Base-by-base conservation (phyloP, 1,140 invertebrate genomes). In the Campoletis sonorensis region DNA sequence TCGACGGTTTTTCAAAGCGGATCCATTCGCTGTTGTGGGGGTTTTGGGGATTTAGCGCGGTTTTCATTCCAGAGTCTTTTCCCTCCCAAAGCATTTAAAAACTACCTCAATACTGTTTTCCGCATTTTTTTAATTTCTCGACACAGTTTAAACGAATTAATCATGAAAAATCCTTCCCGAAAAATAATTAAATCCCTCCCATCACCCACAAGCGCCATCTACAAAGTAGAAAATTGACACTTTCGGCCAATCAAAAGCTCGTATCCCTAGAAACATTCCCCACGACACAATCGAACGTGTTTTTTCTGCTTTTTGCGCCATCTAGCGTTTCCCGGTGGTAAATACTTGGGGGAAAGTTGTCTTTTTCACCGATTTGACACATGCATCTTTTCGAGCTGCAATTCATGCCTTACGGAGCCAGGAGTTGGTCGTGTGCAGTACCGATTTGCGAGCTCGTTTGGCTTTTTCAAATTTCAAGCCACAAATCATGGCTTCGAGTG, bases 401-500 rank as follows among this genome's bases (percentile, higher is more conserved):
- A 49, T 88, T 86, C 83, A 84, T 88, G 87, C 83, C 83, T 87
- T 83, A 88, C 68, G 80, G 77, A 83, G 33, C 81, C 67, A 79
- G 83, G 86, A 83, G 73, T 88, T 85, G 86, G 79, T 86, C 85
- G 86, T 87, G 86, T 85, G 81, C 80, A 79, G 16, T 72, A 84
- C 79, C 51, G 80, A 84, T 84, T 79, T 81, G 71, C 79, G 71
- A 51, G 75, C 80, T 85, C 70, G 81, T 84, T 86, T 83, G 71
- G 77, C 79, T 83, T 82, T 79, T 61, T 72, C 71, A 73, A 81
- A 85, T 58, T 86, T 82, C 33, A 70, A 75, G 40, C 81, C 45
- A 78, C 58, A 49, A 86, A 89, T 76, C 81, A 91, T 91, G 89
- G 86, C 90, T 83, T 82, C 89, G 86, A 88, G 89, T 90, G 83